These are phyloP conservation scores for Drosophila tripunctata DNA, from an alignment of 2,888 invertebrate species.

Conservation along the genomic window DNA sequence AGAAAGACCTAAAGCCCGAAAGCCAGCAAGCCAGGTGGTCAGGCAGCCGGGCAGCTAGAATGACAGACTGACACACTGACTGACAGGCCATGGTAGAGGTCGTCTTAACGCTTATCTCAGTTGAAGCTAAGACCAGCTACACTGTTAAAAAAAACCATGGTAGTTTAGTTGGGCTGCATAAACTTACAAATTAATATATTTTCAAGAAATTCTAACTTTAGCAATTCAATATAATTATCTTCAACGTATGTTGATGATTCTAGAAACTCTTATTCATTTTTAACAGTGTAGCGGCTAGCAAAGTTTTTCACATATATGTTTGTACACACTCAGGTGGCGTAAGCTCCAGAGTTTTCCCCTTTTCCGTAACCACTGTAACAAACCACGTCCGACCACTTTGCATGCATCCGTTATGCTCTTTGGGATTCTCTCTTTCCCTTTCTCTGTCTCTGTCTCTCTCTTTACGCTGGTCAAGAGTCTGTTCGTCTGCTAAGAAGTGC, in stretches of 20 bases:
- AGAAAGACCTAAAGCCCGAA: too few species aligned
- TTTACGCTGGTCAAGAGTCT: slow-evolving; percentile 39
- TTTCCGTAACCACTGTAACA: slow-evolving; percentile 14
- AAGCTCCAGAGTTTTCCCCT: slow-evolving; percentile 1
- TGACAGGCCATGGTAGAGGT: slow-evolving; percentile 33
- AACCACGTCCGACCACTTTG: slow-evolving; percentile 60
- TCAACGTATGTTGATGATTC: too few species aligned
- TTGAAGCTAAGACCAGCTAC: slow-evolving; percentile 11
- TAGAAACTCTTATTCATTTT: neutral
- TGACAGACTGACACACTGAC: slow-evolving; percentile 51
- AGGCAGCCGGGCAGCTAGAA: neutral
- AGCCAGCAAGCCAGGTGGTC: neutral
- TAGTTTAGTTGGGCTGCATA: too few species aligned
- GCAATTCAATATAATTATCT: neutral
- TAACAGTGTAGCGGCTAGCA: slow-evolving; percentile 33
- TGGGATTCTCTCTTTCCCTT: neutral
- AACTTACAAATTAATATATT: too few species aligned
- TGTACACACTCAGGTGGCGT: slow-evolving; percentile 42
- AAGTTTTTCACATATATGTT: slow-evolving; percentile 39
- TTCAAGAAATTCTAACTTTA: neutral
- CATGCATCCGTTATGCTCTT: slow-evolving; percentile 27
- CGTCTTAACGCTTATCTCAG: slow-evolving; percentile 64
- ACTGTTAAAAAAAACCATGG: neutral
- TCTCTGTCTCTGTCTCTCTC: neutral
- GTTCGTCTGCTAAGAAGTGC: slow-evolving; percentile 69